Conservation (phyloP, 2,113 vertebrate species). For the Pteruthius melanotis region DNA sequence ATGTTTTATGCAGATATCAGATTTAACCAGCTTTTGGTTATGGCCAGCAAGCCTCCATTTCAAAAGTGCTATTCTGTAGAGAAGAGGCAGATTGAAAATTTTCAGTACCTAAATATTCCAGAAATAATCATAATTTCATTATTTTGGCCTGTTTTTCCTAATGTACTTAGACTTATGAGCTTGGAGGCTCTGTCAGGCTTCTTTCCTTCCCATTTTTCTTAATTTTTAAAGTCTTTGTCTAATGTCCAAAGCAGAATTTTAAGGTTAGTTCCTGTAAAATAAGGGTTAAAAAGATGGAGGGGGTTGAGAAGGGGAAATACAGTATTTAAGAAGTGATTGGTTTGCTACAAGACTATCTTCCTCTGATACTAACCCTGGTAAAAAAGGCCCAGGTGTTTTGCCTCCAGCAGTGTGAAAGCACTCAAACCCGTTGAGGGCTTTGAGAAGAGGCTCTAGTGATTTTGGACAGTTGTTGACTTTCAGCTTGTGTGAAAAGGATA, state of each 20-base stretch:
- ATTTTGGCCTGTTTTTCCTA: neutral
- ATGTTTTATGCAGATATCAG: neutral
- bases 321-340: neutral
- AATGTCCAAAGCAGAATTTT: neutral
- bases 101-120: neutral
- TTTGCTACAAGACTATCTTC: neutral
- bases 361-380: neutral
- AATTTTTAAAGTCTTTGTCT: neutral
- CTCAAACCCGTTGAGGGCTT: neutral
- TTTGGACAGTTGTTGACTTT: slow-evolving; percentile 7
- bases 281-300: neutral
- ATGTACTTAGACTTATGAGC: neutral
- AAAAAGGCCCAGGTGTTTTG: slow-evolving; percentile 12
- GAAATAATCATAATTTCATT: neutral
- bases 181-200: neutral
- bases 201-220: neutral
- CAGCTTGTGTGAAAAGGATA: neutral
- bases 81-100: neutral
- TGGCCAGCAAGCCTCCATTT: neutral
- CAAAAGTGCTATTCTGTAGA: neutral
- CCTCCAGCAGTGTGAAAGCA: neutral
- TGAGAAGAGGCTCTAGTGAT: neutral
- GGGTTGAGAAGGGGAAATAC: neutral
- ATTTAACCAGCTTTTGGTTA: neutral
- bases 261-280: neutral